These are phyloP conservation scores for Salmo trutta DNA, from an alignment of 2,797 vertebrate genomes.

Conservation along the genomic window DNA sequence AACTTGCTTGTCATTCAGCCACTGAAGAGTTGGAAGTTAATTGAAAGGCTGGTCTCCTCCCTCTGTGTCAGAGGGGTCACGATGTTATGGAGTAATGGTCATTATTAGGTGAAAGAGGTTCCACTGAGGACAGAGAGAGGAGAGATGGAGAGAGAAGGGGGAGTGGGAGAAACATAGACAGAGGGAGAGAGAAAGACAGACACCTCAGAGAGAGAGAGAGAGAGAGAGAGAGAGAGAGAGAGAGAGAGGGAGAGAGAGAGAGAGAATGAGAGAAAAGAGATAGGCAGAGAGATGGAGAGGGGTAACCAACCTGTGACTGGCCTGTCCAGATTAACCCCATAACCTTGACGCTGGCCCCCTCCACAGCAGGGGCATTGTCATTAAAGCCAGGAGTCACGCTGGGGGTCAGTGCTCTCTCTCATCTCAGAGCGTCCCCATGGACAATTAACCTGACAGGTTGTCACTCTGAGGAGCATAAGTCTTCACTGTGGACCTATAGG, in stretches of 20 bases:
- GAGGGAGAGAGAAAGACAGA: not conserved
- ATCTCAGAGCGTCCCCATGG: constrained; percentile 10
- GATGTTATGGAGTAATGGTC: constrained; percentile 18
- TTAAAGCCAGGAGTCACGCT: constrained; percentile 25
- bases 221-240: not conserved
- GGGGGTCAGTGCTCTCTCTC: constrained; percentile 20
- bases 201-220: not conserved
- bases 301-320: constrained; percentile 6
- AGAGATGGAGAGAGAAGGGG: not conserved
- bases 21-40: constrained; percentile 8
- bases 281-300: constrained; percentile 7
- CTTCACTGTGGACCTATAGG: constrained; percentile 1
- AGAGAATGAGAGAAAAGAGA: not conserved
- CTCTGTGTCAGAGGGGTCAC: constrained; percentile 12
- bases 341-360: constrained; percentile 13
- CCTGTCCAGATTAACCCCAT: constrained; percentile 27
- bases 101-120: constrained; percentile 18
- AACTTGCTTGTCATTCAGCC: not conserved
- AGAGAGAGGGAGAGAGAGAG: too few relatives aligned
- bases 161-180: not conserved
- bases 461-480: not conserved
- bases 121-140: constrained; percentile 1
- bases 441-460: constrained; percentile 20
- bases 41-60: constrained; percentile 18
- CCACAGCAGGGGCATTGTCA: constrained; percentile 18